phyloP scores from a whole-genome alignment of 2,113 vertebrate species.

The Prunella himalayana region DNA sequence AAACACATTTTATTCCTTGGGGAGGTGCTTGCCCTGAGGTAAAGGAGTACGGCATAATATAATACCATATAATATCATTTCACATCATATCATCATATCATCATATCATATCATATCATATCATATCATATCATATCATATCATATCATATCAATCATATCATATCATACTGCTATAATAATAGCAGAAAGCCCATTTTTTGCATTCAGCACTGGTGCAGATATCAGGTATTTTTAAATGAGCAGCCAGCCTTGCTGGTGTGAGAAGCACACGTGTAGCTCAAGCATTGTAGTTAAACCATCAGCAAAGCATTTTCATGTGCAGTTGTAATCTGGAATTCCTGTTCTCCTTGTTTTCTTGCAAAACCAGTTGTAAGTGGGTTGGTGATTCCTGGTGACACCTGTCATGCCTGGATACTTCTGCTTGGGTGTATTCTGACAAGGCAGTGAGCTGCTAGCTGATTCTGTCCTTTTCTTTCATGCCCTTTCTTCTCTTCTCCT shows the following conservation, averaged over 20 bases:
- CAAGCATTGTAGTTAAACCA: background rate
- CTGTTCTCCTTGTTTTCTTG: background rate
- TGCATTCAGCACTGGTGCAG: background rate
- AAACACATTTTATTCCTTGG: background rate
- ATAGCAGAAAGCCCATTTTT: background rate
- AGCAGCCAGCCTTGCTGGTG: background rate
- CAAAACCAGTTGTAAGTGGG: background rate
- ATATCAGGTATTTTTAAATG: background rate
- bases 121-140: background rate
- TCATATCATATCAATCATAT: background rate
- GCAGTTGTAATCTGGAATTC: background rate
- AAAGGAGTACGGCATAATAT: background rate
- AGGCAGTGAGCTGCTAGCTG: background rate
- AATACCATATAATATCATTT: too few relatives aligned
- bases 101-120: background rate
- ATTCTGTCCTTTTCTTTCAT: background rate
- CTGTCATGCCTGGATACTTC: background rate
- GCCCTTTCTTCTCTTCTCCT: background rate
- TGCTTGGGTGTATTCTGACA: background rate
- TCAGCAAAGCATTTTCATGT: background rate
- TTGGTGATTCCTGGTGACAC: background rate
- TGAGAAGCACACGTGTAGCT: background rate
- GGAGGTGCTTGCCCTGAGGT: background rate
- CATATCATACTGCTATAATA: background rate
- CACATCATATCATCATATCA: too few relatives aligned